A percentile compares a stretch with the other conserved stretches of the same genome.
Evolutionary conservation across 2,113 vertebrate genomes (phyloP).

Genomic region (Serinus canaria): DNA sequence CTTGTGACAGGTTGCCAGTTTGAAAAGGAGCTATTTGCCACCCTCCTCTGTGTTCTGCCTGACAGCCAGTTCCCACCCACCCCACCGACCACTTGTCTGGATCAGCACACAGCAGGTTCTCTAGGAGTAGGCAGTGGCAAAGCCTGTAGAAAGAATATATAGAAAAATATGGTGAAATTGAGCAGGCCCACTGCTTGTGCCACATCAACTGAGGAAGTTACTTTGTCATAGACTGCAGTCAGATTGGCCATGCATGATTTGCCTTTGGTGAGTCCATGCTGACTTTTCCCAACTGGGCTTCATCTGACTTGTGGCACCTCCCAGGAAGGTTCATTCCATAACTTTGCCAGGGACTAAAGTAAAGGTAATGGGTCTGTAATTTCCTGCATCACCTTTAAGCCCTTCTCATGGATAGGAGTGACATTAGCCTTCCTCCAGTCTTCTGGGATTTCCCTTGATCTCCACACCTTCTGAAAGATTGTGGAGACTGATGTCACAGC

Average conservation of each 20-base stretch:
- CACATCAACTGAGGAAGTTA: neutral
- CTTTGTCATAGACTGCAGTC: neutral
- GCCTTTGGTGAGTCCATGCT: neutral
- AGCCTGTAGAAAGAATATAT: neutral
- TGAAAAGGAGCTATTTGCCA: neutral
- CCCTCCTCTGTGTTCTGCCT: too few relatives aligned
- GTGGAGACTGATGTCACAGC: neutral
- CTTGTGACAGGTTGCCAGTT: neutral
- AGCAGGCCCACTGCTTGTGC: neutral
- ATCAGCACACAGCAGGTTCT: neutral
- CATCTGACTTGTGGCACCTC: neutral
- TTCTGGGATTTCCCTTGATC: neutral
- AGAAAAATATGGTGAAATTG: neutral
- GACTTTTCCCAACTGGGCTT: neutral
- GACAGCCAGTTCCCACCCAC: neutral
- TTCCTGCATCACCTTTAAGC: neutral
- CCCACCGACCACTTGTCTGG: fast-evolving
- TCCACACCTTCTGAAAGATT: neutral
- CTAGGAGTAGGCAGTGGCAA: neutral
- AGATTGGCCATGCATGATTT: neutral
- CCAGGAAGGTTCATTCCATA: neutral
- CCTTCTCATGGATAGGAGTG: neutral
- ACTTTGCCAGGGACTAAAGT: neutral
- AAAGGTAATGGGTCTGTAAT: neutral
- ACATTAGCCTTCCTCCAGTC: neutral